These are phyloP conservation scores for Ochotona princeps DNA, from an alignment of 2,113 vertebrate genomes.

Conservation along the genomic window DNA sequence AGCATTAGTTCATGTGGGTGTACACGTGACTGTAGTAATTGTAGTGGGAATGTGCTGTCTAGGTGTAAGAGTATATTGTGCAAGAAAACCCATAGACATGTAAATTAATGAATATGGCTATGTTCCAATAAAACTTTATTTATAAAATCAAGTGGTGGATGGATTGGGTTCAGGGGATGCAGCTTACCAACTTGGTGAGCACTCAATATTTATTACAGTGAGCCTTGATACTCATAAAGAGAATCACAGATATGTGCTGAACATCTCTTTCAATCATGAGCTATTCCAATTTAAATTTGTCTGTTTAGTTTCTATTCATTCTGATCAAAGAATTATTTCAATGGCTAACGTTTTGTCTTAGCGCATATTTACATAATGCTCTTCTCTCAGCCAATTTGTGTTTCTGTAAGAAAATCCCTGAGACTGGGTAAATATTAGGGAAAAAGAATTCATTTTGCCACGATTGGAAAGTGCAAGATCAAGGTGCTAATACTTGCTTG, in stretches of 20 bases:
- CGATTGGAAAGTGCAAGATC: neutral
- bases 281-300: neutral
- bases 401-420: neutral
- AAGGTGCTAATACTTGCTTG: neutral
- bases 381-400: neutral
- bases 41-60: neutral
- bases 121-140: constrained; percentile 19
- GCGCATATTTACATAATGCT: neutral
- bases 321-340: neutral
- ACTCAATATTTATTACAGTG: neutral
- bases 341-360: neutral
- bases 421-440: neutral
- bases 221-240: neutral
- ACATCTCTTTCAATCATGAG: neutral
- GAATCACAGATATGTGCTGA: neutral
- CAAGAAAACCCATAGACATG: neutral
- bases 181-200: neutral
- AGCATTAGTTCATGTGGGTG: neutral
- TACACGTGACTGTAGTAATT: neutral
- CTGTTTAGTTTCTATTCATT: neutral
- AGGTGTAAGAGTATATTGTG: too few relatives aligned
- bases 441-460: neutral
- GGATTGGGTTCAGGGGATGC: neutral
- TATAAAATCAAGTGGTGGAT: neutral
- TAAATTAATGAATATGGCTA: neutral